These are phyloP conservation scores for Orgyia antiqua DNA, from an alignment of 2,888 invertebrate genomes.

Conservation along the genomic window DNA sequence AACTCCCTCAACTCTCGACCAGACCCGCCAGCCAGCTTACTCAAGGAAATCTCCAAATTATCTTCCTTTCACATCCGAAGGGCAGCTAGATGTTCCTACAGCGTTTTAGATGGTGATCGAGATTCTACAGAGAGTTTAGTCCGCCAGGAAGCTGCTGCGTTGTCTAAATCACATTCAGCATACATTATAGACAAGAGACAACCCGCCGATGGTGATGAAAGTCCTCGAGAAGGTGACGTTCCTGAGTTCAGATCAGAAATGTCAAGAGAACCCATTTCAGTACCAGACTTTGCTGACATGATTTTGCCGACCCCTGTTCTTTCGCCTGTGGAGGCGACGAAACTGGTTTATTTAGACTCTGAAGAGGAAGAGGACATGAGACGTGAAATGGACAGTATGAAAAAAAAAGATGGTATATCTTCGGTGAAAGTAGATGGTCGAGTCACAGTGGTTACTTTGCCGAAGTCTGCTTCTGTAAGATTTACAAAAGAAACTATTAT, in stretches of 20 bases:
- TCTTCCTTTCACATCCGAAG: conserved; percentile 83
- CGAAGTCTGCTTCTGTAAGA: conserved; percentile 78
- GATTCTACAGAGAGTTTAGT: conserved; percentile 83
- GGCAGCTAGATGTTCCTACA: conserved; percentile 84
- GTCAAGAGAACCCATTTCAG: conserved; percentile 84
- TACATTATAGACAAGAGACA: conserved; percentile 71
- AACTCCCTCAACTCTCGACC: conserved; percentile 34
- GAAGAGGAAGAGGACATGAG: conserved; percentile 78
- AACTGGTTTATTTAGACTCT: conserved; percentile 83
- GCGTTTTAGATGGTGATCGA: conserved; percentile 79
- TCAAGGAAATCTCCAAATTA: conserved; percentile 84
- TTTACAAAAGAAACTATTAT: conserved; percentile 71
- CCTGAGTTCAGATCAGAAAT: conserved; percentile 53
- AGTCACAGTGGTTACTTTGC: conserved; percentile 70
- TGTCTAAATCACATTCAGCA: conserved; percentile 79
- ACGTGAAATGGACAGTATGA: conserved; percentile 32
- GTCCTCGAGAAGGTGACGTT: conserved; percentile 45
- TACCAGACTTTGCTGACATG: conserved; percentile 84
- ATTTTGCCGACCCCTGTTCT: conserved; percentile 81
- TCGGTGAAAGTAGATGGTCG: conserved; percentile 58
- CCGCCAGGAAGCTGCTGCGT: conserved; percentile 43
- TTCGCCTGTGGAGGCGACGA: conserved; percentile 82
- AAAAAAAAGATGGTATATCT: conserved; percentile 37
- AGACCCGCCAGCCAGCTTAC: conserved; percentile 67
- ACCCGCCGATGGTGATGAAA: conserved; percentile 40